phyloP scores from a whole-genome alignment of 2,888 invertebrate species.

The Ellobium chinense region DNA sequence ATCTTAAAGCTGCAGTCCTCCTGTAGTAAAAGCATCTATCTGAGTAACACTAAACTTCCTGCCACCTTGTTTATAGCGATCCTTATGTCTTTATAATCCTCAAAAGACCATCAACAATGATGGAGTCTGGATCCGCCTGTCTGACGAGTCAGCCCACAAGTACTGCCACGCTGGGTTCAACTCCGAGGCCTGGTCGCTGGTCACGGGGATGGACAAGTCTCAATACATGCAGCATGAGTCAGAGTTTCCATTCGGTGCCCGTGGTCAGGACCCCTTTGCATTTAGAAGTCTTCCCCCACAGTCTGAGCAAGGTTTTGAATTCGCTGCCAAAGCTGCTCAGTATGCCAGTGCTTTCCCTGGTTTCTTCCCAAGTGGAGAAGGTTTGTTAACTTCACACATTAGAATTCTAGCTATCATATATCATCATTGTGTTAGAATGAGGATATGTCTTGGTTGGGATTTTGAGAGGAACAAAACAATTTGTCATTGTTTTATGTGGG shows the following conservation, averaged over 20 bases:
- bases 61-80: no score
- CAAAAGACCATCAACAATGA: constrained; percentile 94
- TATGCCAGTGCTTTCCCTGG: constrained; percentile 51
- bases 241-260: constrained; percentile 70
- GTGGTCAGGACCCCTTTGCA: constrained; percentile 66
- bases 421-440: no score
- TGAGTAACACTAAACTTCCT: no score
- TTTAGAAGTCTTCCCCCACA: constrained; percentile 64
- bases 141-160: constrained; percentile 85
- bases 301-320: constrained; percentile 82
- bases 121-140: constrained; percentile 95
- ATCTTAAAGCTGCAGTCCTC: no score
- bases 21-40: no score
- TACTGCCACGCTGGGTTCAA: constrained; percentile 83
- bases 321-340: constrained; percentile 76
- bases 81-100: no score
- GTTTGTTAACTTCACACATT: constrained; percentile 11
- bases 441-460: no score
- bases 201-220: constrained; percentile 76
- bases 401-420: no score
- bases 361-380: constrained; percentile 44
- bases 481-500: no score
- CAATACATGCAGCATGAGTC: constrained; percentile 84
- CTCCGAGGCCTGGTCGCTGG: constrained; percentile 87
- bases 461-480: no score